Percentiles rank a stretch among this genome's conserved stretches.
These are phyloP conservation scores for Remorina albescens DNA, from an alignment of 2,797 vertebrate genomes.

Conservation along the genomic window DNA sequence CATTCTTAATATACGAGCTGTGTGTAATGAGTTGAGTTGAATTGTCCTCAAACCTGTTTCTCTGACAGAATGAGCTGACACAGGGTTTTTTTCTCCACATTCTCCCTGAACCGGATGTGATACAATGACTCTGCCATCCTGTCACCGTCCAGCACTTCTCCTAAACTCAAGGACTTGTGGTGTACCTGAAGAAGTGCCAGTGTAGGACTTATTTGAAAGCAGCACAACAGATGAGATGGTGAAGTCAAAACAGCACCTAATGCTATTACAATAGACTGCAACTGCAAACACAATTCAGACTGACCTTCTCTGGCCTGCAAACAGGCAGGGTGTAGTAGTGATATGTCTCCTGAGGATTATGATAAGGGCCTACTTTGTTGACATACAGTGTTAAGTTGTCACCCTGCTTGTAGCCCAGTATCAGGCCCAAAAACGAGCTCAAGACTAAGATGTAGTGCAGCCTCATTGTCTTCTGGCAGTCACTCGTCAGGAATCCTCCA, in stretches of 20 bases:
- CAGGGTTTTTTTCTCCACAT: constrained; percentile 85
- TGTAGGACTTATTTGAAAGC: constrained; percentile 16
- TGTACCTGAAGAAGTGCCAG: constrained; percentile 76
- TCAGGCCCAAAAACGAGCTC: constrained; percentile 76
- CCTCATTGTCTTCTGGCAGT: constrained; percentile 68
- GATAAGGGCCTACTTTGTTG: constrained; percentile 96
- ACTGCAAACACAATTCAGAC: constrained; percentile 46
- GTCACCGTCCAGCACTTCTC: constrained; percentile 94
- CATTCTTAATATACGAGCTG: neutral
- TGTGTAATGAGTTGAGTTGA: neutral
- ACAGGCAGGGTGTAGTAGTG: constrained; percentile 95
- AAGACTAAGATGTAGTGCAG: constrained; percentile 72
- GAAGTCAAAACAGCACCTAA: neutral
- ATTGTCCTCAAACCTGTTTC: constrained; percentile 79
- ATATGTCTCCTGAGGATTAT: constrained; percentile 97
- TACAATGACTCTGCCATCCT: constrained; percentile 95
- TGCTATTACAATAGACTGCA: neutral
- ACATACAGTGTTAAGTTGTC: constrained; percentile 91
- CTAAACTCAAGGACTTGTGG: constrained; percentile 93
- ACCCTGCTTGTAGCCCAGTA: constrained; percentile 85
- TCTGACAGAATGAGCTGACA: constrained; percentile 89
- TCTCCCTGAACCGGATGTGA: constrained; percentile 88
- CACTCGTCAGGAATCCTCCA: constrained; percentile 60
- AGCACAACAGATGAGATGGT: neutral
- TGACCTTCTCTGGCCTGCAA: constrained; percentile 91